These are phyloP conservation scores for Epizoanthus illoricatus DNA, from an alignment of 92 coral and sea anemone genomes.

Conservation along the genomic window DNA sequence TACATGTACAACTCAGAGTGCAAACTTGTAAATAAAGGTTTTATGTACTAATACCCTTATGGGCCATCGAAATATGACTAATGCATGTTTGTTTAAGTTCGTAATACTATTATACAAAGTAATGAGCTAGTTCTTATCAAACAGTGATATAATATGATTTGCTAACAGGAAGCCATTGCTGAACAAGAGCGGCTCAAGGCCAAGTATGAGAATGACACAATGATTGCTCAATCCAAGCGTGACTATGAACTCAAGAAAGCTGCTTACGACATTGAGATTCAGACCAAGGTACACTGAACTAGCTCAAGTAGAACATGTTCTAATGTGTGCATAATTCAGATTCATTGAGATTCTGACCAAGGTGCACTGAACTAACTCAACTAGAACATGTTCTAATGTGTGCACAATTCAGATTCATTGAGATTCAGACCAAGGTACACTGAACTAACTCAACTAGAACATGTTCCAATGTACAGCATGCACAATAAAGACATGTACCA, in stretches of 20 bases:
- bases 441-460: not conserved
- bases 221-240: conserved; percentile 91
- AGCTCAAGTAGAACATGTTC: not conserved
- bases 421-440: conserved; percentile 81
- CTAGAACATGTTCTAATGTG: too few species aligned
- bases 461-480: too few species aligned
- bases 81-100: too few species aligned
- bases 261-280: conserved; percentile 91
- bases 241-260: conserved; percentile 95
- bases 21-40: too few species aligned
- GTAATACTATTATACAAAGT: not conserved
- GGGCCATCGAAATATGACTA: too few species aligned
- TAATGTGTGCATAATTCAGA: too few species aligned
- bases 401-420: too few species aligned
- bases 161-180: conserved; percentile 86
- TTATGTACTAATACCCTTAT: too few species aligned
- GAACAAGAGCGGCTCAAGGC: conserved; percentile 92
- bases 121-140: not conserved
- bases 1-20: too few species aligned
- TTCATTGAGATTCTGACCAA: conserved; percentile 90
- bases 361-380: conserved; percentile 24
- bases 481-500: not conserved
- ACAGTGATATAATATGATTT: not conserved
- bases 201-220: conserved; percentile 92
- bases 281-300: conserved; percentile 63